phyloP scores from a whole-genome alignment of 2,113 vertebrate genomes.

The Neopipo cinnamomea region DNA sequence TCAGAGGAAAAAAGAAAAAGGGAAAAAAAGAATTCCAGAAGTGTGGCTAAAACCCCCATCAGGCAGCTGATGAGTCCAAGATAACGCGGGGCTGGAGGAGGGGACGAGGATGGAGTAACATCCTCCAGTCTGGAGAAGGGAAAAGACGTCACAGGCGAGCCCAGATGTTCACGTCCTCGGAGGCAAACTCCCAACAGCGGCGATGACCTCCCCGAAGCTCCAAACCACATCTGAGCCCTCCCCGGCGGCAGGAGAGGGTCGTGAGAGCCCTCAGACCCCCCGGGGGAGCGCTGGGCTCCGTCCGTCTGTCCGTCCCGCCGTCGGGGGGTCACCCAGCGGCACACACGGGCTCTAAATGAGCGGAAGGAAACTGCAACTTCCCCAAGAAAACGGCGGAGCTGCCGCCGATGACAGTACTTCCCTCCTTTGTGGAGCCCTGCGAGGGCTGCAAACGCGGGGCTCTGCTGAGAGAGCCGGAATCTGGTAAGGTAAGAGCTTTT shows the following conservation, averaged over 20 bases:
- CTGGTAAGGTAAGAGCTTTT: background rate
- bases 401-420: background rate
- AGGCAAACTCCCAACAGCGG: background rate
- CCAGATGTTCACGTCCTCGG: accelerated
- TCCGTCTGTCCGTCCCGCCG: background rate
- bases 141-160: background rate
- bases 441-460: accelerated
- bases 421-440: constrained; percentile 2
- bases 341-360: background rate
- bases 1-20: background rate
- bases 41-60: background rate
- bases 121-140: background rate
- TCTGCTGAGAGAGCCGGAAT: accelerated
- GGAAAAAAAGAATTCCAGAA: accelerated
- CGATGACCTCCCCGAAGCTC: background rate
- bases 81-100: background rate
- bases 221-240: background rate
- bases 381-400: background rate
- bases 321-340: background rate
- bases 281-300: accelerated
- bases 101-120: background rate
- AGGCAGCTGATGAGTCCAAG: background rate
- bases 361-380: constrained; percentile 39
- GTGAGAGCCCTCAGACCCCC: background rate
- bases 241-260: background rate